These are phyloP conservation scores for Cotesia typhae DNA, from an alignment of 1,140 invertebrate species.

Conservation along the genomic window DNA sequence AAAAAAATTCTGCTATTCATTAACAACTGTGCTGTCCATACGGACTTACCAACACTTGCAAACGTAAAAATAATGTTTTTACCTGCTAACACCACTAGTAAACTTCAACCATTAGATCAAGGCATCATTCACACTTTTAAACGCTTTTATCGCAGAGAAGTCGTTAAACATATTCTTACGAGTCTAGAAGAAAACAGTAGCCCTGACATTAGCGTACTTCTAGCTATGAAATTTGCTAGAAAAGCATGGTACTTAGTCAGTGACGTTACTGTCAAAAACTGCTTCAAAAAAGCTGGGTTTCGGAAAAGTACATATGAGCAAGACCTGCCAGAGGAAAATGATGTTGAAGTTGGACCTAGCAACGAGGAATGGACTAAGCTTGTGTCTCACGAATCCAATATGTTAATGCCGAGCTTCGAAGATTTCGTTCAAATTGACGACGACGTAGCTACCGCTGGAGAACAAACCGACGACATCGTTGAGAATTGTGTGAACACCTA, in stretches of 20 bases:
- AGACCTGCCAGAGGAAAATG: constrained; percentile 36
- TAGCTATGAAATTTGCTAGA: constrained; percentile 45
- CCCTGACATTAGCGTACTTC: constrained; percentile 40
- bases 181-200: constrained; percentile 48
- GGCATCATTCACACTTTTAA: constrained; percentile 61
- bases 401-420: constrained; percentile 33
- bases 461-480: constrained; percentile 36
- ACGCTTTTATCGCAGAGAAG: constrained; percentile 44
- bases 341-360: constrained; percentile 39
- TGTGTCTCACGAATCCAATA: constrained; percentile 27
- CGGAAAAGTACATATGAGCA: constrained; percentile 33
- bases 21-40: constrained; percentile 40
- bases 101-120: constrained; percentile 65
- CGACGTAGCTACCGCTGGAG: constrained; percentile 32
- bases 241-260: constrained; percentile 43
- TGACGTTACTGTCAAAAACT: constrained; percentile 44
- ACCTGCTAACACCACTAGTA: constrained; percentile 63
- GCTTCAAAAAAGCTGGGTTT: constrained; percentile 44
- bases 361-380: constrained; percentile 41
- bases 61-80: constrained; percentile 61
- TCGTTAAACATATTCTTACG: constrained; percentile 44
- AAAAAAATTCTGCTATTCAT: constrained; percentile 44
- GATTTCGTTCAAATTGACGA: constrained; percentile 37
- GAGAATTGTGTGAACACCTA: constrained; percentile 31
- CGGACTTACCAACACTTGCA: constrained; percentile 39